Conservation (phyloP, 2,113 vertebrate genomes). For the Nyctereutes procyonoides region DNA sequence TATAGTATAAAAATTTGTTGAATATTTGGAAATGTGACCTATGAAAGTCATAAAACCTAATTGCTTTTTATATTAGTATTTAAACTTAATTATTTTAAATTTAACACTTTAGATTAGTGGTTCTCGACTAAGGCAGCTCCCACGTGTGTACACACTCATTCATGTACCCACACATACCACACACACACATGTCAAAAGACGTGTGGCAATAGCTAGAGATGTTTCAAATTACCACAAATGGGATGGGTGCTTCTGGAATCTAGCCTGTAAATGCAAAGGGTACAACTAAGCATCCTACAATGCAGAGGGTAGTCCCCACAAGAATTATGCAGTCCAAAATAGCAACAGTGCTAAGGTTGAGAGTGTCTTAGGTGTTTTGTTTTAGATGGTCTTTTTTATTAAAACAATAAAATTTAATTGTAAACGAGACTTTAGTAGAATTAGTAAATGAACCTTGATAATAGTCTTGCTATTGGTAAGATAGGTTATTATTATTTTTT, state of each 20-base stretch:
- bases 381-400: not conserved
- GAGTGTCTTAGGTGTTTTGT: not conserved
- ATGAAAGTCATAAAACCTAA: not conserved
- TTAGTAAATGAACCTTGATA: not conserved
- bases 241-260: not conserved
- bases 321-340: not conserved
- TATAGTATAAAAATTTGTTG: not conserved
- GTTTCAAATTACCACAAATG: not conserved
- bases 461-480: not conserved
- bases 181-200: accelerated
- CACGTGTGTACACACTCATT: accelerated
- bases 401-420: not conserved
- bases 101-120: not conserved
- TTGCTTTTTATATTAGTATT: not conserved
- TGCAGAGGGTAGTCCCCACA: not conserved
- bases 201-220: not conserved
- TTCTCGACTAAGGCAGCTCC: not conserved
- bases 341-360: not conserved
- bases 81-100: not conserved
- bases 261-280: not conserved
- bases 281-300: not conserved
- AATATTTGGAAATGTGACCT: not conserved
- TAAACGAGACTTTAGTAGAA: not conserved
- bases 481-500: not conserved
- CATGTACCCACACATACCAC: not conserved